Conservation (phyloP, 2,888 invertebrate genomes). For the Drosophila monieri region DNA sequence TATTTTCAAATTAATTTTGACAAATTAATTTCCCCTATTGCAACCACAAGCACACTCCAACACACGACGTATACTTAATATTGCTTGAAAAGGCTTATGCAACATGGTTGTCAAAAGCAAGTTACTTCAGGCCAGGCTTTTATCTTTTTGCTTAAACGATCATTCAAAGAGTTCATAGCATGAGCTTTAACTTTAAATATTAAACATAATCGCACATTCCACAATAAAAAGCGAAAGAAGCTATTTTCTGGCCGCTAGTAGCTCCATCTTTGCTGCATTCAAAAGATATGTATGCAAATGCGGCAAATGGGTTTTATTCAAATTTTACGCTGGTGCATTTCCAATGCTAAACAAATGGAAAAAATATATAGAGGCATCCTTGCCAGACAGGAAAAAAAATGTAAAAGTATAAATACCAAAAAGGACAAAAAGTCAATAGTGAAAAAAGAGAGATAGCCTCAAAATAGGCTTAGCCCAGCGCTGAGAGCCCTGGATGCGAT, state of each 20-base stretch:
- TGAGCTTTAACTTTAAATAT: slow-evolving; percentile 5
- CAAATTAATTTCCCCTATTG: slow-evolving; percentile 41
- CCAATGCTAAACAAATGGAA: slow-evolving; percentile 58
- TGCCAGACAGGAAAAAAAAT: slow-evolving; percentile 22
- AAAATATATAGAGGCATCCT: neutral
- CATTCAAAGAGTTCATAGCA: slow-evolving; percentile 34
- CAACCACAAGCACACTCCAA: neutral
- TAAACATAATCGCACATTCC: neutral
- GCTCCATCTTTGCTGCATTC: slow-evolving; percentile 38
- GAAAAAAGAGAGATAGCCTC: slow-evolving; percentile 38
- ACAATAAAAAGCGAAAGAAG: neutral
- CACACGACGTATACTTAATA: slow-evolving; percentile 45
- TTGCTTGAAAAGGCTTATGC: slow-evolving; percentile 23
- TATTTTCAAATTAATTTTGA: slow-evolving; percentile 34
- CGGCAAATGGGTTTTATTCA: slow-evolving; percentile 73
- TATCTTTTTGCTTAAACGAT: slow-evolving; percentile 41
- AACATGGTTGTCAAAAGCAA: slow-evolving; percentile 44
- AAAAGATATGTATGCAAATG: slow-evolving; percentile 68
- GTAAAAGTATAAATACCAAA: slow-evolving; percentile 15
- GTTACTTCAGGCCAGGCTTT: slow-evolving; percentile 60
- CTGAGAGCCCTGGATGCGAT: slow-evolving; percentile 10
- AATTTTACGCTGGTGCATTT: slow-evolving; percentile 61
- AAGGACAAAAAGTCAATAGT: slow-evolving; percentile 31
- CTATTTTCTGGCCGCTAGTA: neutral
- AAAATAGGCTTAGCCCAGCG: slow-evolving; percentile 62